Evolutionary conservation across 2,888 invertebrate species (phyloP).

Genomic region (Serrognathus titanus): DNA sequence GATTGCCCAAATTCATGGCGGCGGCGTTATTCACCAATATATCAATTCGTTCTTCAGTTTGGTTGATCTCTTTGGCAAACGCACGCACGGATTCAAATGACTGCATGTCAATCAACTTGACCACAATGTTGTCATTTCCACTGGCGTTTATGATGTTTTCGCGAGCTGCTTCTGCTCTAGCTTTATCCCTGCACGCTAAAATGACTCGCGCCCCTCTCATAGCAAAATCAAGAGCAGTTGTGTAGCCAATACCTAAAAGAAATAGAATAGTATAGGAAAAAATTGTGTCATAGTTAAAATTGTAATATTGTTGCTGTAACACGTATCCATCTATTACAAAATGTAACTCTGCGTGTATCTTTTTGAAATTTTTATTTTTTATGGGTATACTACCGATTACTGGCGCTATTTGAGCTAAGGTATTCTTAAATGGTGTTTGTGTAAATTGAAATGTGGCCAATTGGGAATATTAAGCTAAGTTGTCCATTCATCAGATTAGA

Average conservation of each 20-base stretch:
- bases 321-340: too few species aligned
- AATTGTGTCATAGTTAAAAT: too few species aligned
- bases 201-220: slow-evolving; percentile 53
- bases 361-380: too few species aligned
- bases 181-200: slow-evolving; percentile 51
- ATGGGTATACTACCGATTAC: too few species aligned
- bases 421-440: too few species aligned
- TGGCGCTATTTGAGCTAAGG: too few species aligned
- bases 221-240: slow-evolving; percentile 47
- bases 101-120: slow-evolving; percentile 52
- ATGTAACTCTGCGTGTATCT: too few species aligned
- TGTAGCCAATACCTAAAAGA: slow-evolving; percentile 44
- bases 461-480: too few species aligned
- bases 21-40: slow-evolving; percentile 66
- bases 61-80: slow-evolving; percentile 59
- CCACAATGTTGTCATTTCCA: slow-evolving; percentile 38
- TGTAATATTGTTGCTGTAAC: too few species aligned
- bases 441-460: too few species aligned
- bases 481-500: too few species aligned
- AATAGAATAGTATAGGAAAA: neutral
- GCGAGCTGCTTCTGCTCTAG: slow-evolving; percentile 16
- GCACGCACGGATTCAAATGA: slow-evolving; percentile 55
- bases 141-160: slow-evolving; percentile 35
- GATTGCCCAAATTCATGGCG: slow-evolving; percentile 47
- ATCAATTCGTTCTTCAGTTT: slow-evolving; percentile 55